Evolutionary conservation across 2,888 invertebrate species (phyloP), one percentile per base, ranked within the genome.

Genomic region (Drosophila colorata): DNA sequence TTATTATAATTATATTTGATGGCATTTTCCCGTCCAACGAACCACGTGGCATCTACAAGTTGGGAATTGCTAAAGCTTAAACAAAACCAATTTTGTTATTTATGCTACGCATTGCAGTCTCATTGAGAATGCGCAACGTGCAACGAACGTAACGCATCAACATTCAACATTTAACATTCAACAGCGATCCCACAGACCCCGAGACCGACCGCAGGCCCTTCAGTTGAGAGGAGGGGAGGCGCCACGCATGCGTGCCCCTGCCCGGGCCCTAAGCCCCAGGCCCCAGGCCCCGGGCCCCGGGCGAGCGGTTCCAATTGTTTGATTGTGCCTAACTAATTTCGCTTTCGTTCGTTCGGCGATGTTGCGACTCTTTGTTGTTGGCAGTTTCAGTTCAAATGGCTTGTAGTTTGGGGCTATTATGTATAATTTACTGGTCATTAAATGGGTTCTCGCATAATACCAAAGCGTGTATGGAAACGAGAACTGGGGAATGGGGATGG

Each of bases 341-440:
- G 65, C 56, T 78, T 78, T 78, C 65, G 68, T 60, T 69, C 43
- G 28, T 33, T 33, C 13, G 11, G 55, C 57, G 41, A 25, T 49
- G 48, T 55, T 33, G 55, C 20, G 33, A 13, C 33, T 33, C 28
- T 28, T 44, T 60, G 25, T 35, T 47, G 66, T 51, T 63, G 64
- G 55, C 41, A 53, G 57, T 73, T 66, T 46, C 14, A 41, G 56
- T 73, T 44, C 38, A 74, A 74, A 74, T 78, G 59, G 59, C 66
- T 74, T 61, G 63, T 74, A 64, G 78, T 74, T 77, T 56, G 69
- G 25, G 41, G 57, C 74, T 68, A 79, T 79, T 79, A 79, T 80
- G 68, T 74, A 80, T 80, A 79, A 79, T 79, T 80, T 79, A 79
- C 74, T 68, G 70, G 67, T 66, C 81, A 80, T 80, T 79, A 80